Evolutionary conservation across 2,113 vertebrate species (phyloP), one percentile per base, ranked within the genome.

Genomic region (Toxotes jaculatrix): DNA sequence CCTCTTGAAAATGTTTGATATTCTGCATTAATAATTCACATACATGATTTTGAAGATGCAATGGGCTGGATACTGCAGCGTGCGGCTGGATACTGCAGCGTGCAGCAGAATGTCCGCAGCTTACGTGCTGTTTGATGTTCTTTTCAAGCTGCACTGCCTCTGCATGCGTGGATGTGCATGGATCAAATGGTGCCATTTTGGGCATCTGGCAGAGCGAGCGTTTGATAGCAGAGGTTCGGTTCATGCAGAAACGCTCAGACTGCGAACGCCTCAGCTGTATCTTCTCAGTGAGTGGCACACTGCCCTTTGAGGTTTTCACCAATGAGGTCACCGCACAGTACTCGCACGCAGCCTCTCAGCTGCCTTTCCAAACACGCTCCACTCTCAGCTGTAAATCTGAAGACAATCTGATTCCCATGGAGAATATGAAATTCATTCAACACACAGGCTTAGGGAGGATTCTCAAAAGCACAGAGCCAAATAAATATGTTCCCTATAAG

Each of bases 101-200:
- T 23, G 51, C 53, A 70, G 71, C 45, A 73, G 76, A 84, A 62
- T 34, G 56, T 76, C 86, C 66, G 71, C 82, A 82, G 70, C 62
- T 73, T 61, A 61, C 65, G n/a, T 71, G 68, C 71, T 68, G 56
- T 82, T 65, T 75, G 72, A 72, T 88, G 78, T 77, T 74, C n/a
- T 62, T 76, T 85, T 80, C 42, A 57, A 61, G 76, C 82, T 63
- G 51, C 60, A 9, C 80, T 80, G 80, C 84, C 79, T 92, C 85
- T 88, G 78, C 77, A 80, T 90, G 91, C 71, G 62, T 85, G 83
- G 83, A 91, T 68, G 86, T 85, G 69, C 84, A 63, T 31, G 84
- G 84, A 91, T 90, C 89, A 84, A 82, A 86, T 82, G 79, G 80
- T 85, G 84, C 83, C 89, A 88, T 89, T 88, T 88, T 79, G 59